These are phyloP conservation scores for Parauchenoglanis punctatus DNA, from an alignment of 2,797 vertebrate species.

Conservation along the genomic window DNA sequence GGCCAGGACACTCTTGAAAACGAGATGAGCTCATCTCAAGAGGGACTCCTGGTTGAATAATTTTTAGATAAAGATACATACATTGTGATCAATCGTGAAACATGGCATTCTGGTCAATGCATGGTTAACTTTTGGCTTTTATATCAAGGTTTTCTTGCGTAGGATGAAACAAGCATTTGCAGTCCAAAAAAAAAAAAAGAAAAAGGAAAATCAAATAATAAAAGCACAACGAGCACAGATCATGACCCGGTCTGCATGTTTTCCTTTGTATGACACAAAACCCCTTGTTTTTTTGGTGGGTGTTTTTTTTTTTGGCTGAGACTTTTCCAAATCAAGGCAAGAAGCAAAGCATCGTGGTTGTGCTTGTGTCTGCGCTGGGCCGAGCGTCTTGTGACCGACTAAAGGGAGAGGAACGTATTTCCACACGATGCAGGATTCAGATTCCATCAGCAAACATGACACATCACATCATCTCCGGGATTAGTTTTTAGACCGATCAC, in stretches of 20 bases:
- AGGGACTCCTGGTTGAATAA: conserved; percentile 87
- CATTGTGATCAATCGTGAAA: conserved; percentile 79
- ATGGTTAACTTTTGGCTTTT: conserved; percentile 70
- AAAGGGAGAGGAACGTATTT: background rate
- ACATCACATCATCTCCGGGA: conserved; percentile 38
- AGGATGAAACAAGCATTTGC: conserved; percentile 70
- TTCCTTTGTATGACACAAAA: conserved; percentile 84
- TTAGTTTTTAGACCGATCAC: conserved; percentile 44
- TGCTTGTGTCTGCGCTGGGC: background rate
- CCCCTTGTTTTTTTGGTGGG: conserved; percentile 67
- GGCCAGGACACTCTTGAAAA: conserved; percentile 88
- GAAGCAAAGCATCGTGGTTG: conserved; percentile 15
- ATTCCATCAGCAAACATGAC: conserved; percentile 54
- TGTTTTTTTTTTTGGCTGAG: conserved; percentile 36
- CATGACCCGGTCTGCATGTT: conserved; percentile 77
- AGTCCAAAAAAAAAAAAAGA: conserved; percentile 69
- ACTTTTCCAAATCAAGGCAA: conserved; percentile 59
- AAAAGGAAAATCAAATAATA: conserved; percentile 14
- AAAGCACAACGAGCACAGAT: conserved; percentile 82
- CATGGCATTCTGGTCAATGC: conserved; percentile 80
- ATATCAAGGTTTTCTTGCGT: conserved; percentile 60
- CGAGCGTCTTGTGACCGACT: conserved; percentile 1
- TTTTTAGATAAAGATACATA: conserved; percentile 83
- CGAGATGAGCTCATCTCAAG: conserved; percentile 88
- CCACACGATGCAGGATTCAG: conserved; percentile 10